Conservation (phyloP, 1,140 invertebrate genomes). For the Listronotus oregonensis region DNA sequence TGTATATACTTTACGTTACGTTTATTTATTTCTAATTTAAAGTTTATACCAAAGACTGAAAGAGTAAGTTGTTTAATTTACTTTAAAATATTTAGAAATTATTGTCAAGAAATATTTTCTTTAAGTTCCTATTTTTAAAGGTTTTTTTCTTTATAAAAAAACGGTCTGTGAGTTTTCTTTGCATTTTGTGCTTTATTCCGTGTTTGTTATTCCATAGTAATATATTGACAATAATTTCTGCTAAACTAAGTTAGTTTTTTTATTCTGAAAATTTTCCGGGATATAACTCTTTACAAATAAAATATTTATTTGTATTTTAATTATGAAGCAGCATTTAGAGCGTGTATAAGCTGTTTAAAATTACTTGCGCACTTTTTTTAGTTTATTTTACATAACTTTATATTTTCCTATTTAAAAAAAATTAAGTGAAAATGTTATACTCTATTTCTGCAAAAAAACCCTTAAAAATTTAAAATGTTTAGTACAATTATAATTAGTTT, state of each 20-base stretch:
- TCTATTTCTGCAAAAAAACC: no score
- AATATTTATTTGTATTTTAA: conserved; percentile 9
- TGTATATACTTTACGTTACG: conserved; percentile 41
- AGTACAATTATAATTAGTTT: no score
- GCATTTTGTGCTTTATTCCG: conserved; percentile 15
- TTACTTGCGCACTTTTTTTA: neutral
- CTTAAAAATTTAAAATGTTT: no score
- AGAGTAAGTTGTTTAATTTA: conserved; percentile 44
- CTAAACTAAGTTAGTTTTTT: neutral
- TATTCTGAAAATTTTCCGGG: neutral
- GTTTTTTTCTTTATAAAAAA: neutral
- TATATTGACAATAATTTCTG: conserved; percentile 30
- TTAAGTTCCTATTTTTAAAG: conserved; percentile 24
- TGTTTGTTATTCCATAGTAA: conserved; percentile 23
- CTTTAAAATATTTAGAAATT: conserved; percentile 41
- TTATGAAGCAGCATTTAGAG: neutral
- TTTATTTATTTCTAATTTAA: conserved; percentile 47
- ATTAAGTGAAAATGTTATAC: no score
- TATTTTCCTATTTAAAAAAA: no score
- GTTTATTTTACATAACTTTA: no score
- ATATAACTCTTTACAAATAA: neutral
- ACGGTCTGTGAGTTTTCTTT: neutral
- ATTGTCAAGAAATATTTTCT: conserved; percentile 35
- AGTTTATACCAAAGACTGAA: conserved; percentile 53
- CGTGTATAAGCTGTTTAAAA: no score